Evolutionary conservation across 2,797 vertebrate species (phyloP).

Genomic region (Liparis tanakae): DNA sequence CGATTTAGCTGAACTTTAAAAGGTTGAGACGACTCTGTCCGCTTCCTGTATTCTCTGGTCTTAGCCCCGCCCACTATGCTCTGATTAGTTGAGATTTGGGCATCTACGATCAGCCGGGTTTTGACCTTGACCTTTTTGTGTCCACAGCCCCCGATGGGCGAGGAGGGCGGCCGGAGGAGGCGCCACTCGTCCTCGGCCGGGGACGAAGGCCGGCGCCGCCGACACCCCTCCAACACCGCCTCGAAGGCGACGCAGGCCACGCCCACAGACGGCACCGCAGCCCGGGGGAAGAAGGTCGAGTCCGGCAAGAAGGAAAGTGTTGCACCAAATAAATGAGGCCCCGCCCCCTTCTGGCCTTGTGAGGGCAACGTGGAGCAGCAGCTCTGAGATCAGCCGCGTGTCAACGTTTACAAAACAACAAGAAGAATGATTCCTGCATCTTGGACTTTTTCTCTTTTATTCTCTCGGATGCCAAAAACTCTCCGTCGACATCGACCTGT

Average conservation of each 20-base stretch:
- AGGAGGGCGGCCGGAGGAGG: constrained; percentile 87
- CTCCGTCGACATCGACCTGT: too few relatives aligned
- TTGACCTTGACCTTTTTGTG: constrained; percentile 11
- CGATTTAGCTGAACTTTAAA: too few relatives aligned
- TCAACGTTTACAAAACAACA: too few relatives aligned
- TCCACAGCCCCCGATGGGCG: constrained; percentile 90
- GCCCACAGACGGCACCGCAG: constrained; percentile 26
- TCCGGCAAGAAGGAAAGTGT: constrained; percentile 71
- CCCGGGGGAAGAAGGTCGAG: constrained; percentile 66
- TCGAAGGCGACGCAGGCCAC: constrained; percentile 72
- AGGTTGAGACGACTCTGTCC: too few relatives aligned
- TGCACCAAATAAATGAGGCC: constrained; percentile 74
- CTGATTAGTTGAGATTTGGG: too few relatives aligned
- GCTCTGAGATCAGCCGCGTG: constrained; percentile 35
- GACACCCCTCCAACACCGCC: constrained; percentile 81
- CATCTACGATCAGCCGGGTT: too few relatives aligned
- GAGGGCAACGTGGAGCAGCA: constrained; percentile 14
- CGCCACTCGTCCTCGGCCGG: constrained; percentile 77
- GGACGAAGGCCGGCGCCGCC: constrained; percentile 82
- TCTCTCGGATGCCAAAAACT: too few relatives aligned
- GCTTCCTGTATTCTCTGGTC: too few relatives aligned
- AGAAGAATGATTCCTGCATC: too few relatives aligned
- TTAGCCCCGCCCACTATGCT: too few relatives aligned
- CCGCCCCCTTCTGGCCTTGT: not conserved
- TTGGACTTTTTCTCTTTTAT: too few relatives aligned